Evolutionary conservation across 2,888 invertebrate genomes (phyloP).

Genomic region (Catocala fraxini): DNA sequence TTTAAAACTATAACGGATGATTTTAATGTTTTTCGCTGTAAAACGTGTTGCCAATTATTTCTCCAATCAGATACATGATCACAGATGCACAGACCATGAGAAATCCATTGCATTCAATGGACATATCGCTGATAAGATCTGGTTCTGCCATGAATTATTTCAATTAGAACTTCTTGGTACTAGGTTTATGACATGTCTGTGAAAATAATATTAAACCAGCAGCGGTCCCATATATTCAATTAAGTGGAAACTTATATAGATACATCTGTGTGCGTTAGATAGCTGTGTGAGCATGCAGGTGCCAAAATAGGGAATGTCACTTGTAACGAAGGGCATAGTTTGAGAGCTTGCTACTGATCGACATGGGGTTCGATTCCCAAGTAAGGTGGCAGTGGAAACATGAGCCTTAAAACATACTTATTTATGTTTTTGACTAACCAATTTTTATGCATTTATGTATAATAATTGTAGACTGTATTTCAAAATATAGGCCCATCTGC

Average conservation of each 20-base stretch:
- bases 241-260: background rate
- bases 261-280: background rate
- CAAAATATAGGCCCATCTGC: too few species aligned
- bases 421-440: too few species aligned
- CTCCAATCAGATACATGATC: background rate
- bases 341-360: too few species aligned
- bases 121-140: constrained; percentile 35
- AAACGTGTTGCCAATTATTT: background rate
- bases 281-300: background rate
- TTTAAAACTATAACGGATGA: too few species aligned
- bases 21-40: too few species aligned
- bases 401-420: too few species aligned
- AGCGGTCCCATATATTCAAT: constrained; percentile 6
- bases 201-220: constrained; percentile 16
- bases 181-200: constrained; percentile 21
- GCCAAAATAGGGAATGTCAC: background rate
- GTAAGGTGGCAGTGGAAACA: too few species aligned
- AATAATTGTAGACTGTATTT: too few species aligned
- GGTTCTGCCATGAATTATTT: constrained; percentile 31
- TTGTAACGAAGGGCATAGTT: too few species aligned
- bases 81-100: background rate
- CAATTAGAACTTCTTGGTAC: constrained; percentile 27
- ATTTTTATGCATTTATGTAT: too few species aligned
- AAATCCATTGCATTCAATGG: constrained; percentile 43
- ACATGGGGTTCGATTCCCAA: too few species aligned